Base-by-base conservation (phyloP, 2,113 vertebrate species). In the Bambusicola thoracicus region DNA sequence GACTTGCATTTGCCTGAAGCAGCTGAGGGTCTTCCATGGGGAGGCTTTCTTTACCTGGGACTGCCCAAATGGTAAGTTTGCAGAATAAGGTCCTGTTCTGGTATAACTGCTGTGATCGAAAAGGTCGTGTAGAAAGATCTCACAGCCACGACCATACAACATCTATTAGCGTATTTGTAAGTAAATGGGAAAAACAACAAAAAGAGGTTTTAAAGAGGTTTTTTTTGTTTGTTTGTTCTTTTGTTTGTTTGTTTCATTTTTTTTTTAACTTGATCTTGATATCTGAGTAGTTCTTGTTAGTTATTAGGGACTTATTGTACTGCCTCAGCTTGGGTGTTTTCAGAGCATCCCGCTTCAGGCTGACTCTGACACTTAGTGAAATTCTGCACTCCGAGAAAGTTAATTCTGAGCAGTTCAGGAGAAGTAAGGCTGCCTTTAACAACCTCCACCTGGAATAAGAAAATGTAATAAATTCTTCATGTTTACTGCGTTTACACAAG, bases 391-490 rank as follows among this genome's bases (percentile, higher is more conserved):
- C 76, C 16, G 61, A 68, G 75, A 94, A 96, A 94, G 93, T 88
- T 93, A 91, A 93, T 96, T 95, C 95, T 61, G 85, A 92, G 53
- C 80, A 86, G 69, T 84, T 88, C 73, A 73, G 69, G 56, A 51
- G 91, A 81, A 88, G 80, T 38, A 65, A 96, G 69, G n/a, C 21
- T 90, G 82, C 48, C 83, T 93, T 91, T 82, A 97, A 97, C 94
- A 95, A 94, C 92, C 96, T 91, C 96, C 83, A 22, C 90, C 55
- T 97, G 96, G 94, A 96, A 96, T 96, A 96, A 89, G 89, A 92
- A 95, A 96, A 92, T 29, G 76, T 97, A 97, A 97, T 97, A 97
- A 98, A 96, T 87, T 93, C 91, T 96, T 86, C 76, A 72, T 97
- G 94, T 94, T 96, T 96, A 92, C 82, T 90, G 94, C 92, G 76